Evolutionary conservation across 2,113 vertebrate species (phyloP), one percentile per base, ranked within the genome.

Genomic region (Cyrtonyx montezumae): DNA sequence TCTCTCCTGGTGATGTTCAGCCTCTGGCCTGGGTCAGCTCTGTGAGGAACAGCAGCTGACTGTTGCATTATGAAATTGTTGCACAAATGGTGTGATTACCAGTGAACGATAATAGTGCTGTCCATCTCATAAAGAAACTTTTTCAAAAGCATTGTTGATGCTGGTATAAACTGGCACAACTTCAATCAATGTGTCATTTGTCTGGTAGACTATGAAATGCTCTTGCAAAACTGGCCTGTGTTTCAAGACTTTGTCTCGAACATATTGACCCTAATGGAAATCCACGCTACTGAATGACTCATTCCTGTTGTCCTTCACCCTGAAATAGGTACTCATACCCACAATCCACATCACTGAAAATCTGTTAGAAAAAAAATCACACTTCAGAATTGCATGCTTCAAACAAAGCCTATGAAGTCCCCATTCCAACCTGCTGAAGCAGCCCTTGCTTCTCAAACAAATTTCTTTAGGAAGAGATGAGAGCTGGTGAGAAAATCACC

Each of bases 401-500:
- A 84, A 68, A 84, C 46, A 84, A 93, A 93, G 36, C 51, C 36
- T 55, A 14, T 46, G 43, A 63, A 71, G 79, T 88, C 32, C 42
- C 21, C 0, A 2, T 83, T 91, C 56, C 43, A 86, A 66, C n/a
- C 43, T 91, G n/a, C 48, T 81, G 58, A 86, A 91, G 71, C 34
- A 77, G 59, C 42, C 71, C 77, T 91, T 91, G 59, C 90, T 91
- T 92, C 68, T 73, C 55, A 55, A 79, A 78, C 42, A 91, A 70
- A 89, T 76, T 63, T 76, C 84, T 85, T 90, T 89, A 87, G 87
- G 70, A 90, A 89, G 75, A 93, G 67, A 91, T 77, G 75, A 89
- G 80, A 92, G 71, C 28, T 59, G 49, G 75, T 66, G 84, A 79
- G 78, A 84, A 95, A 93, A 92, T 91, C 95, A 87, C 79, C 84